Percentiles rank a stretch among this genome's conserved stretches.
These are phyloP conservation scores for Coelopa pilipes DNA, from an alignment of 2,888 invertebrate genomes.

Conservation along the genomic window DNA sequence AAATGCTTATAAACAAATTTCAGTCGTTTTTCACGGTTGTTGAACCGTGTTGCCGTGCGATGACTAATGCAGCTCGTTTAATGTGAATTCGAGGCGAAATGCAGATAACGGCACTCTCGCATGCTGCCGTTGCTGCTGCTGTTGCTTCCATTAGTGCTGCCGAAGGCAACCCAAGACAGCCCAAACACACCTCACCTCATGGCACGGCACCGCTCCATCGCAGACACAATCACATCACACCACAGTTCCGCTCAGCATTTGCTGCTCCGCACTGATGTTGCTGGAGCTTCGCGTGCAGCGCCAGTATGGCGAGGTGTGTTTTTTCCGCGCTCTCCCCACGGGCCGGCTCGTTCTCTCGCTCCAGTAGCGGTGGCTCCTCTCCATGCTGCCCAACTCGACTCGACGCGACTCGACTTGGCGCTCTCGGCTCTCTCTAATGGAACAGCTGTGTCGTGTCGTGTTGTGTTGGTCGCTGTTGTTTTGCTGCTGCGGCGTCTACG, in stretches of 20 bases:
- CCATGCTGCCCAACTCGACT: neutral
- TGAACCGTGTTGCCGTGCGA: slow-evolving; percentile 26
- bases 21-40: slow-evolving; percentile 32
- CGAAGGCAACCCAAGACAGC: too few relatives aligned
- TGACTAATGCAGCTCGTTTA: slow-evolving; percentile 33
- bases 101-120: slow-evolving; percentile 35
- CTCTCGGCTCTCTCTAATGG: neutral
- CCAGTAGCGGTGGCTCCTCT: neutral
- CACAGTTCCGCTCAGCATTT: too few relatives aligned
- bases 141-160: too few relatives aligned
- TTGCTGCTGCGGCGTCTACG: too few relatives aligned
- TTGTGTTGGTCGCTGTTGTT: neutral
- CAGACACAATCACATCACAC: too few relatives aligned
- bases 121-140: slow-evolving; percentile 20
- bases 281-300: neutral
- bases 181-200: too few relatives aligned
- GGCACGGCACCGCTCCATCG: too few relatives aligned
- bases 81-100: slow-evolving; percentile 22
- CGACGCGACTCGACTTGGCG: neutral
- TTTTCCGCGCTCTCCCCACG: too few relatives aligned
- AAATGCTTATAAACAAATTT: slow-evolving; percentile 32
- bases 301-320: too few relatives aligned
- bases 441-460: neutral
- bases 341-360: neutral
- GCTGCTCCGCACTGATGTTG: neutral